Conservation (phyloP, 2,113 vertebrate genomes). For the Pavo muticus region DNA sequence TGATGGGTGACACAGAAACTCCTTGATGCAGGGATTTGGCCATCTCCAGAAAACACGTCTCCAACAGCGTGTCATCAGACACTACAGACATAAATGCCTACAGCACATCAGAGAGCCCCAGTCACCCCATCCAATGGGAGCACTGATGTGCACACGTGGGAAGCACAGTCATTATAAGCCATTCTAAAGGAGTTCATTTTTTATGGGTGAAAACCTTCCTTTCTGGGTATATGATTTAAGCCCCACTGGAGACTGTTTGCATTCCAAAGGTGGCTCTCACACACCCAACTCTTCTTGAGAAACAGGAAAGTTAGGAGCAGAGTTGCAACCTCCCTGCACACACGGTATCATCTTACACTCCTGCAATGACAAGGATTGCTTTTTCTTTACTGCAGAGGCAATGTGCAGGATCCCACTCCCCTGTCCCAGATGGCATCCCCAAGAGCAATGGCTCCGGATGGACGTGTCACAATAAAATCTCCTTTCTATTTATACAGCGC, state of each 20-base stretch:
- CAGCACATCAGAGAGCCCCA: neutral
- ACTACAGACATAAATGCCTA: neutral
- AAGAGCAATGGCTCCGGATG: constrained; percentile 42
- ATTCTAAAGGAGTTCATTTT: accelerated
- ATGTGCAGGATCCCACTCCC: neutral
- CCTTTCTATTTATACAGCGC: constrained; percentile 37
- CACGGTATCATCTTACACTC: accelerated
- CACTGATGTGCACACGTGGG: neutral
- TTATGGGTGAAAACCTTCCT: neutral
- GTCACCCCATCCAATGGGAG: neutral
- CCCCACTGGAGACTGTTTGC: neutral
- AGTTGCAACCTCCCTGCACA: neutral
- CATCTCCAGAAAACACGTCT: neutral
- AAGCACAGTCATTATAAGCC: neutral
- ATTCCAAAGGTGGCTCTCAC: neutral
- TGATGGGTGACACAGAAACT: neutral
- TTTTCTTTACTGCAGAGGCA: neutral
- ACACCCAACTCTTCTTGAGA: neutral
- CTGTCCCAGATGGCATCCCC: constrained; percentile 49
- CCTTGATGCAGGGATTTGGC: neutral
- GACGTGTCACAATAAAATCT: constrained; percentile 48
- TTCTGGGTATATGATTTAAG: neutral
- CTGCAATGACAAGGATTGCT: neutral
- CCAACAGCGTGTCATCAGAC: accelerated
- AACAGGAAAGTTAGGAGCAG: accelerated